phyloP scores from a whole-genome alignment of 1,140 invertebrate genomes.

The Liolophura sinensis region DNA sequence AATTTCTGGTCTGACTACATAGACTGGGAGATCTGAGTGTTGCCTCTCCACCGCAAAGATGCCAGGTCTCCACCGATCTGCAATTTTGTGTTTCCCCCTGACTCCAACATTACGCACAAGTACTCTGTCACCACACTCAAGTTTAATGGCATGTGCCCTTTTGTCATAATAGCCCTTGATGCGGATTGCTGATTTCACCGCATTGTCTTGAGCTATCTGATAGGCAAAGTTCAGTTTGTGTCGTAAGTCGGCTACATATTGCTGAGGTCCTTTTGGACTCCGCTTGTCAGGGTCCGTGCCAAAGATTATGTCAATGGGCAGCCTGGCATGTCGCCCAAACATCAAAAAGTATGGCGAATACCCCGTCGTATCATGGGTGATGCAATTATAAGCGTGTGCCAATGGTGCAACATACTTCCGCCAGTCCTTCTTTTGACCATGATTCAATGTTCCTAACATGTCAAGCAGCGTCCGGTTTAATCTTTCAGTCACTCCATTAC shows the following conservation, averaged over 20 bases:
- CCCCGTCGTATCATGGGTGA: constrained; percentile 19
- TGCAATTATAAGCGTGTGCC: constrained; percentile 23
- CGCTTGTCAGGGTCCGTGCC: not conserved
- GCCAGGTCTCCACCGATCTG: constrained; percentile 12
- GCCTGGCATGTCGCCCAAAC: constrained; percentile 17
- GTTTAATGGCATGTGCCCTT: constrained; percentile 7
- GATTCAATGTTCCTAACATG: constrained; percentile 19
- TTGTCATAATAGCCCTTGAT: constrained; percentile 14
- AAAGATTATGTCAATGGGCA: constrained; percentile 19
- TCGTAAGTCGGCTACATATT: constrained; percentile 12
- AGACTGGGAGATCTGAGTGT: constrained; percentile 8
- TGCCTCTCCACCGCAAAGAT: constrained; percentile 6
- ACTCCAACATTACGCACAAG: constrained; percentile 8
- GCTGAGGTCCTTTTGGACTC: not conserved
- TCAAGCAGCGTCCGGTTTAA: constrained; percentile 18
- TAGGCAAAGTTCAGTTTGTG: constrained; percentile 1
- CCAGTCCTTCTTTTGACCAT: constrained; percentile 18
- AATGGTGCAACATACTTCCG: constrained; percentile 15
- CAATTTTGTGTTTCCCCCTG: constrained; percentile 16
- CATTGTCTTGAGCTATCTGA: constrained; percentile 10
- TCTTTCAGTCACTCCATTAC: constrained; percentile 5
- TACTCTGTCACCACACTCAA: constrained; percentile 14
- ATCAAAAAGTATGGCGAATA: constrained; percentile 16
- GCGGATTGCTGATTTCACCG: not conserved
- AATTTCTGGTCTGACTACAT: constrained; percentile 5